These are phyloP conservation scores for Coptodon bakossiorum DNA, from an alignment of 2,113 vertebrate genomes.

Conservation along the genomic window DNA sequence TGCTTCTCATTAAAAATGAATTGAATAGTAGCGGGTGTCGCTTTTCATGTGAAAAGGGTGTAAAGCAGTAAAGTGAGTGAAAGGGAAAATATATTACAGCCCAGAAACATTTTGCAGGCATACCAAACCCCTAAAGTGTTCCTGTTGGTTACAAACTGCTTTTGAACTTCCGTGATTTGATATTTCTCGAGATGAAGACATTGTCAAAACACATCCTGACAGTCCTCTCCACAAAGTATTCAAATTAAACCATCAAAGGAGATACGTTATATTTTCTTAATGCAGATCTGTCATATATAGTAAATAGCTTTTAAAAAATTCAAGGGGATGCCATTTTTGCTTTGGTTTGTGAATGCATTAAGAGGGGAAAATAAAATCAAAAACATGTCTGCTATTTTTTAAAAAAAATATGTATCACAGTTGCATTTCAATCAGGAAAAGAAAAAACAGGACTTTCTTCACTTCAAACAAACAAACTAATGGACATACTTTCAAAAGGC, in stretches of 20 bases:
- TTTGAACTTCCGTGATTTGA: background rate
- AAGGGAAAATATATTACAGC: background rate
- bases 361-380: background rate
- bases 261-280: background rate
- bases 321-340: background rate
- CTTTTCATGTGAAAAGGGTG: background rate
- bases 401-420: background rate
- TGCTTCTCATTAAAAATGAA: background rate
- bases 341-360: background rate
- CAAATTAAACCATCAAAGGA: background rate
- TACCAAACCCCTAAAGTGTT: background rate
- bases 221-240: background rate
- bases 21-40: background rate
- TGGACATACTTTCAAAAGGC: background rate
- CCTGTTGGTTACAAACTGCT: background rate
- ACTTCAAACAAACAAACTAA: background rate
- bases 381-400: accelerated
- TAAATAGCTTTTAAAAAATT: background rate
- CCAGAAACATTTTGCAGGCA: background rate
- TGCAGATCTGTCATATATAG: background rate
- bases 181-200: background rate
- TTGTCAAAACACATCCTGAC: background rate
- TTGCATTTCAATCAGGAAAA: background rate
- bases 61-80: background rate
- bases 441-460: background rate